Percentiles rank a stretch among this genome's conserved stretches.
phyloP scores from a whole-genome alignment of 2,797 vertebrate species.

The Novumbra hubbsi region DNA sequence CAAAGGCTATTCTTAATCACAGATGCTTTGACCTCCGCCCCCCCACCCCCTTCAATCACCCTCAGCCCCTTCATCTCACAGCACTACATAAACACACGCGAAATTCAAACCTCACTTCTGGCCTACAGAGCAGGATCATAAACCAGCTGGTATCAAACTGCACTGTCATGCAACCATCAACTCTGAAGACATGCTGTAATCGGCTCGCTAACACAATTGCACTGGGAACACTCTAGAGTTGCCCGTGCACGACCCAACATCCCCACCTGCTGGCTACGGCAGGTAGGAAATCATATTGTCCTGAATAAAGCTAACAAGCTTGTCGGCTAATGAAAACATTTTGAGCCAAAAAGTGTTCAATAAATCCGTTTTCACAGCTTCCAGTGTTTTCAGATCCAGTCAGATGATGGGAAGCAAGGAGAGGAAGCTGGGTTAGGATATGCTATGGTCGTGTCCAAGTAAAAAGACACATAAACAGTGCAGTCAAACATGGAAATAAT shows the following conservation, averaged over 20 bases:
- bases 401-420: background rate
- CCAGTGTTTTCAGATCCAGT: background rate
- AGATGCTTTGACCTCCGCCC: background rate
- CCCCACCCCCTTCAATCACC: background rate
- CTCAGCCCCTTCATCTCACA: background rate
- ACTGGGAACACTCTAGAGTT: background rate
- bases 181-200: background rate
- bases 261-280: background rate
- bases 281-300: background rate
- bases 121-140: background rate
- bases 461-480: too few relatives aligned
- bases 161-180: background rate
- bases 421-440: background rate
- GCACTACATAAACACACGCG: background rate
- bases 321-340: background rate
- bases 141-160: background rate
- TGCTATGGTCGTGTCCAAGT: background rate
- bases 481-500: too few relatives aligned
- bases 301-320: background rate
- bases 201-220: background rate
- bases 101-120: slow-evolving; percentile 1
- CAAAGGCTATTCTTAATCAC: background rate
- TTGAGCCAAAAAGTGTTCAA: background rate
- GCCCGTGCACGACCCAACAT: background rate
- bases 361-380: background rate